Evolutionary conservation across 2,888 invertebrate species (phyloP), one percentile per base, ranked within the genome.

Genomic region (Coronaproctus castanopsis): DNA sequence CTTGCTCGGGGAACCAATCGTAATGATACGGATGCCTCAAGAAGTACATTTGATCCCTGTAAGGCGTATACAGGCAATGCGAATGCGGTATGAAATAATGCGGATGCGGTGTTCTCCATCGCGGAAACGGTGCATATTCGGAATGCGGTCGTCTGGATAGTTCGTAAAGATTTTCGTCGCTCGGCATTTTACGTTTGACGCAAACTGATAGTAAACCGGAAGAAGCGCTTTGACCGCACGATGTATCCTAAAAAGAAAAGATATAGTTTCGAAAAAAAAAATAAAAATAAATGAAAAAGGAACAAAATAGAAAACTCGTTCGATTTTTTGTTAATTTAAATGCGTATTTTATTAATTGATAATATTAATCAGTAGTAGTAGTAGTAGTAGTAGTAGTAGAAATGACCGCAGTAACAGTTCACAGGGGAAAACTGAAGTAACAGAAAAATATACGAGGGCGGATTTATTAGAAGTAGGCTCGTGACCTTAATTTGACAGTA

Each of bases 181-280:
- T 88, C 66, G 89, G 87, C 66, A 83, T 85, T 69, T 87, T 81
- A 69, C 86, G 80, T 64, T 87, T 80, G 67, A 89, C 87, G 74
- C 89, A 90, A 64, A 87, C 87, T 67, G 89, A 88, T 68, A 90
- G 75, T 69, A 89, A 81, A 48, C 61, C 61, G 18, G 63, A 59
- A 5, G 63, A 58, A 18, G 57, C 60, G 65, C 83, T 83, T 64
- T 80, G 79, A 67, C 80, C 80, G 69, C 78, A 78, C 65, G 77
- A 77, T 55, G 68, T 67, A 52, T 69, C 69, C 69, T 69, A 65
- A 1, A 62, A 64, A n/a, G n/a, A n/a, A n/a, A 19, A 60, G 1
- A 57, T 22, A 55, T n/a, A 52, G 53, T 18, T n/a, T n/a, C n/a
- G n/a, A n/a, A n/a, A n/a, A n/a, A n/a, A n/a, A n/a, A n/a, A n/a